Percentiles rank a stretch among this genome's conserved stretches.
Evolutionary conservation across 2,797 vertebrate species (phyloP).

Genomic region (Parotocinclus haroldoi): DNA sequence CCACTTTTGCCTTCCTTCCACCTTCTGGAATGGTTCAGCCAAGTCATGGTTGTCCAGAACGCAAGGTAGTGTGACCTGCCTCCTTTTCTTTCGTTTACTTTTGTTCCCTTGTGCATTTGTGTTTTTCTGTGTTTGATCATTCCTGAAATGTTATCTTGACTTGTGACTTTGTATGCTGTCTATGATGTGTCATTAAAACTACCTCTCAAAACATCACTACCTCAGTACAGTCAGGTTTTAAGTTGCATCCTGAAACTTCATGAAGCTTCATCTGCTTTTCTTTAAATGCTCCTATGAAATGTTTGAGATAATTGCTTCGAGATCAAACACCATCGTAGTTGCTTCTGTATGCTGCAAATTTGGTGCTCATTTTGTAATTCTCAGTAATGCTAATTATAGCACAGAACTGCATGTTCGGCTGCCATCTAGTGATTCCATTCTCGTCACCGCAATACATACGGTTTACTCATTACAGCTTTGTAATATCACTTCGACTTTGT

Average conservation of each 20-base stretch:
- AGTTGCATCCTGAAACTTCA: not conserved
- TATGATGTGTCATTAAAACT: conserved; percentile 40
- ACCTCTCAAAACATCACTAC: conserved; percentile 48
- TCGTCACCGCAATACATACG: conserved; percentile 36
- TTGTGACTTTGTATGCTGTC: conserved; percentile 24
- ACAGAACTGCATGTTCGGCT: conserved; percentile 23
- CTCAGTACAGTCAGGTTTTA: conserved; percentile 22
- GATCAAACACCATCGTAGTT: not conserved
- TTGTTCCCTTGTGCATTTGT: conserved; percentile 42
- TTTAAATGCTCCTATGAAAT: conserved; percentile 8
- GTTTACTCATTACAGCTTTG: conserved; percentile 24
- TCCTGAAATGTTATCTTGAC: conserved; percentile 22
- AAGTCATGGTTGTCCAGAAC: conserved; percentile 99
- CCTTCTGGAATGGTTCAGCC: conserved; percentile 87
- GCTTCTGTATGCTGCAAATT: not conserved
- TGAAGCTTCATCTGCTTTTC: not conserved
- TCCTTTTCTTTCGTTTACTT: conserved; percentile 65
- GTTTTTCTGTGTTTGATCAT: conserved; percentile 26
- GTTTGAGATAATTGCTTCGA: not conserved
- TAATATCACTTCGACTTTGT: no score
- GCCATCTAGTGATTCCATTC: conserved; percentile 36
- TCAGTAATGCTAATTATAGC: conserved; percentile 9
- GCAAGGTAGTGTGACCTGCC: conserved; percentile 92
- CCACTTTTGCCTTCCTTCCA: conserved; percentile 71
- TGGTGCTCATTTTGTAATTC: not conserved